These are phyloP conservation scores for Limonius californicus DNA, from an alignment of 1,140 invertebrate genomes.

Conservation along the genomic window DNA sequence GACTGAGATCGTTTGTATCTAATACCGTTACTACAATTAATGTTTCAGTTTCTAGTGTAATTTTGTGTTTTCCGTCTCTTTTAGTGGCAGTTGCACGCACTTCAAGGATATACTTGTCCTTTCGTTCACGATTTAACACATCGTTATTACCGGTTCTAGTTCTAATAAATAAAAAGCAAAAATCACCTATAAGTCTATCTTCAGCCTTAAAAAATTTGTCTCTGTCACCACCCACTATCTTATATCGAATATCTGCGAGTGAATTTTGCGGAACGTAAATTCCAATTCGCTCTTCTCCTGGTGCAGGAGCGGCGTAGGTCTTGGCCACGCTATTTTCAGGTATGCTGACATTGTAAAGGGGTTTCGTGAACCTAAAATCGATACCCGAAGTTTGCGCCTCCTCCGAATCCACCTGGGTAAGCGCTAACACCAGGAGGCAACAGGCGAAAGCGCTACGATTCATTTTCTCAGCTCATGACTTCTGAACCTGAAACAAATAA, in stretches of 20 bases:
- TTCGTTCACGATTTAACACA: constrained; percentile 86
- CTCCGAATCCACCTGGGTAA: constrained; percentile 29
- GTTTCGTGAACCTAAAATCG: constrained; percentile 65
- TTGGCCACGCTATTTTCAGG: constrained; percentile 88
- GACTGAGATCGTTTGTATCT: constrained; percentile 90
- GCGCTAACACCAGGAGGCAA: constrained; percentile 40
- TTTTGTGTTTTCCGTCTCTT: constrained; percentile 55
- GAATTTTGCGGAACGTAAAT: constrained; percentile 46
- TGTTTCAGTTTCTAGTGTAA: constrained; percentile 64
- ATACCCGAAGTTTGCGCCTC: constrained; percentile 28
- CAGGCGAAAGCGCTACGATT: constrained; percentile 37
- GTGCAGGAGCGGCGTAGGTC: constrained; percentile 62
- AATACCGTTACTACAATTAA: constrained; percentile 75
- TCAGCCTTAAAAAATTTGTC: constrained; percentile 93
- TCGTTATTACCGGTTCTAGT: constrained; percentile 80
- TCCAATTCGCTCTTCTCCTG: constrained; percentile 55
- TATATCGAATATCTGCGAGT: constrained; percentile 66
- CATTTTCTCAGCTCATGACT: constrained; percentile 46
- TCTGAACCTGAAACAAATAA: constrained; percentile 36
- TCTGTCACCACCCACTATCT: constrained; percentile 79
- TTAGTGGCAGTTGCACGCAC: constrained; percentile 69
- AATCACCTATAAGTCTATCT: constrained; percentile 81
- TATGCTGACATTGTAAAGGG: constrained; percentile 84
- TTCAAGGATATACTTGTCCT: constrained; percentile 76
- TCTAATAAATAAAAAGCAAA: constrained; percentile 85